Evolutionary conservation across 1,140 invertebrate species (phyloP), one percentile per base, ranked within the genome.

Genomic region (Bemisia tabaci): DNA sequence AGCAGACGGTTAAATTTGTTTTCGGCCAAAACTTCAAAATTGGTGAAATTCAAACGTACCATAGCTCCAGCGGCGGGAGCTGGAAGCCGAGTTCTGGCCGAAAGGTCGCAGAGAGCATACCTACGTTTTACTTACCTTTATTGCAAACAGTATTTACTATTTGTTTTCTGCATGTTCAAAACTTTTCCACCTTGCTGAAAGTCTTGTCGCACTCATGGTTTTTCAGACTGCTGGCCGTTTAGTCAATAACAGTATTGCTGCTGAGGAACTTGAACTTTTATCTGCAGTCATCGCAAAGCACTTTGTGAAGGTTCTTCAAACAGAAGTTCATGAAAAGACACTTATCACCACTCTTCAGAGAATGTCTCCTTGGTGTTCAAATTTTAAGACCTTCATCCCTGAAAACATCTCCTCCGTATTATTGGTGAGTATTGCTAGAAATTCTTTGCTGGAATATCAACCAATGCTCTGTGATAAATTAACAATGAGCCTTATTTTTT

Each of bases 271-370:
- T 0, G 77, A 83, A 68, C 76, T 79, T 68, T 77, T 95, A 65
- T 83, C 86, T 62, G 77, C 82, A 63, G 80, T 78, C 26, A 85
- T 86, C 2, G 79, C 83, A 1, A 81, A 85, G 48, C 81, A 87
- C 67, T 89, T 93, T 73, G 80, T 89, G 21, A 88, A 90, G 74
- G 83, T 93, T 23, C 79, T 97, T 23, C 90, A 94, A 74, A 83
- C 83, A 33, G 95, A 98, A 82, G 92, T 64, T 1, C 93, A 97
- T 77, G 95, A 97, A 78, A 92, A 92, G 71, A 94, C 92, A 1
- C 76, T 96, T 25, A 84, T 90, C 68, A 85, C 87, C 71, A 85
- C 89, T 2, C 78, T 96, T 9, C 85, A 91, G 70, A 88, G 89
- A 83, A 83, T 95, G 75, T 80, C 84, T 12, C 73, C 87, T 11